Conservation (phyloP, 2,888 invertebrate species). For the Ernsta delagoae region DNA sequence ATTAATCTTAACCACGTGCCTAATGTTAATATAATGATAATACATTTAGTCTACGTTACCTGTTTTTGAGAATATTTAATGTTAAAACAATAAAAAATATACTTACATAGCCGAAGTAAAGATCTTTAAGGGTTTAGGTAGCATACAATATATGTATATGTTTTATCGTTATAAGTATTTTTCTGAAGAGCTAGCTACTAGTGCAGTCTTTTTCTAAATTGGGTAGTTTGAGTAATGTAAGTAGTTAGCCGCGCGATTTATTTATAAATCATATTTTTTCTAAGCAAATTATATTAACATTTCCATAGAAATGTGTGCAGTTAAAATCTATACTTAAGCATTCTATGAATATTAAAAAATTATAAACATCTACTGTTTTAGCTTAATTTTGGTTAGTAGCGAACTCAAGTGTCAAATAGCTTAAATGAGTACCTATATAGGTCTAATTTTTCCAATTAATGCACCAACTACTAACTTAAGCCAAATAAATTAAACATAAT, state of each 20-base stretch:
- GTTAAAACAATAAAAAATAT: slow-evolving; percentile 29
- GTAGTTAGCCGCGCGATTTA: neutral
- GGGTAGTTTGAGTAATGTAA: slow-evolving; percentile 20
- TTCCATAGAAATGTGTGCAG: slow-evolving; percentile 22
- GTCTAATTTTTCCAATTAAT: slow-evolving; percentile 6
- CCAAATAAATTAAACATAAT: slow-evolving; percentile 52
- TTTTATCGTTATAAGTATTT: slow-evolving; percentile 18
- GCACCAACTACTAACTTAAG: slow-evolving; percentile 43
- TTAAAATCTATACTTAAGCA: slow-evolving; percentile 20
- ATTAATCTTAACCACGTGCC: slow-evolving; percentile 51
- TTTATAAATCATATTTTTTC: slow-evolving; percentile 15
- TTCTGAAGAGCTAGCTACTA: slow-evolving; percentile 25
- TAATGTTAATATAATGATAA: slow-evolving; percentile 44
- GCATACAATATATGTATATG: no score
- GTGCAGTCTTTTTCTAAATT: slow-evolving; percentile 35
- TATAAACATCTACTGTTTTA: slow-evolving; percentile 20
- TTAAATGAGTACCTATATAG: slow-evolving; percentile 15
- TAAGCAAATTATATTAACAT: slow-evolving; percentile 9
- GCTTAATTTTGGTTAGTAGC: slow-evolving; percentile 14
- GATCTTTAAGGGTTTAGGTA: no score
- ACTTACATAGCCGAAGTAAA: no score
- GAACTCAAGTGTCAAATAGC: slow-evolving; percentile 23
- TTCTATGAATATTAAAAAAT: slow-evolving; percentile 31
- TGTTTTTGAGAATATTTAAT: slow-evolving; percentile 62
- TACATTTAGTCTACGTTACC: slow-evolving; percentile 64